Evolutionary conservation across 1,140 invertebrate genomes (phyloP), one percentile per base, ranked within the genome.

Genomic region (Temnothorax curvispinosus): DNA sequence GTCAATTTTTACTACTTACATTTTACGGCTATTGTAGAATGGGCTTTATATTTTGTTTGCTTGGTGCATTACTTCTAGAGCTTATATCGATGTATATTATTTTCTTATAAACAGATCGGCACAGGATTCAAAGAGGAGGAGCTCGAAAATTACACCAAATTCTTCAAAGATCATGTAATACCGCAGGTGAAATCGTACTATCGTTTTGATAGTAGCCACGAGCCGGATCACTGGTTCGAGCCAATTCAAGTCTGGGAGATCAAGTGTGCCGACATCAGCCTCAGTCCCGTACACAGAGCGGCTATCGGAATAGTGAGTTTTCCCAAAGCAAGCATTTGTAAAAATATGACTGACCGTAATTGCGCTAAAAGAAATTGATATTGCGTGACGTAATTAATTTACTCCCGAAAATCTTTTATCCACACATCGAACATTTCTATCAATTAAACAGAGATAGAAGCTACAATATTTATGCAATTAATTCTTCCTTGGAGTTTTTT

Each of bases 81-180:
- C 41, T 84, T 44, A 60, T 58, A 58, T 75, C 80, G 32, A 85
- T 88, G 11, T 60, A 27, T 82, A 86, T 81, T 92, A 93, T 92
- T 56, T 47, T 6, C 6, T 75, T 1, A 13, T 21, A 15, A 95
- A 69, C 90, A 99, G 97, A 98, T 99, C 95, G 99, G 99, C 75
- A 99, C 99, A 67, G 99, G 99, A 72, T 99, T 99, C 94, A 98
- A 96, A 82, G 99, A 99, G 95, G 99, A 99, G 81, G 97, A 98
- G 93, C 96, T 99, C n/a, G 96, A 97, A 67, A 96, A 95, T 13
- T 97, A 99, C 93, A 96, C 97, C 0, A 97, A 97, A 94, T 97
- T 97, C 87, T 96, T 99, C 5, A 97, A 98, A 88, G 95, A 97
- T 9, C 97, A 98, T 88, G 93, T 98, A 6, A 97, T 99, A 71